Conservation (phyloP, 2,113 vertebrate genomes). For the Platysteira castanea region DNA sequence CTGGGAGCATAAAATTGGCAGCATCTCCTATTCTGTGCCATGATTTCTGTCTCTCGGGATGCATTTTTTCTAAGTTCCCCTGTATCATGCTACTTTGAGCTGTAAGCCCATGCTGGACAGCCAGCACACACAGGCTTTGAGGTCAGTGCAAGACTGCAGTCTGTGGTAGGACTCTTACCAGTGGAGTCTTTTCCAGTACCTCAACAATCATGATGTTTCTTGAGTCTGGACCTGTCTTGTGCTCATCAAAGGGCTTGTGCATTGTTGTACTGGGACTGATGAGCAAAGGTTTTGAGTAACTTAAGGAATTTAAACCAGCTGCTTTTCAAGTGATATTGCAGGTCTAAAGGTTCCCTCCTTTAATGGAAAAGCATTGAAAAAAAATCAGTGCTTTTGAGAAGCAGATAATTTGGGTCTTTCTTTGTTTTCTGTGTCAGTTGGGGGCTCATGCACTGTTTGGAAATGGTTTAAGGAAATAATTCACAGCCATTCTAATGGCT, state of each 20-base stretch:
- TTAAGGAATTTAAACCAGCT: neutral
- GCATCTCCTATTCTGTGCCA: neutral
- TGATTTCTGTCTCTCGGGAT: neutral
- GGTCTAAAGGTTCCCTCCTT: neutral
- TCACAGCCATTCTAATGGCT: neutral
- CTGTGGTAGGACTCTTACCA: neutral
- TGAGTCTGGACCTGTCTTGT: neutral
- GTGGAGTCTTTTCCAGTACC: neutral
- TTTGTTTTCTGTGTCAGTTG: neutral
- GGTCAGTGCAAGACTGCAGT: neutral
- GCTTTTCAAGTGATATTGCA: neutral
- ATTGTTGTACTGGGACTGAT: neutral
- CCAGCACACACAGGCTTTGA: neutral
- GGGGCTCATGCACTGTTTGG: neutral
- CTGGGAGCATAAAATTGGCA: neutral
- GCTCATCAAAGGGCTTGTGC: accelerated
- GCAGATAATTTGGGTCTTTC: neutral
- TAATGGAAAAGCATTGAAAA: neutral
- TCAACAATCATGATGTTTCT: neutral
- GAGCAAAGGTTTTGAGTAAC: neutral
- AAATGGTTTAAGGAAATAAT: neutral
- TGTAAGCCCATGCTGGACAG: neutral
- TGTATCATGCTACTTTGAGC: neutral
- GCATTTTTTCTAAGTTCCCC: neutral
- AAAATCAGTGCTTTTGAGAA: neutral